Evolutionary conservation across 2,113 vertebrate genomes (phyloP).

Genomic region (Pangasianodon hypophthalmus): DNA sequence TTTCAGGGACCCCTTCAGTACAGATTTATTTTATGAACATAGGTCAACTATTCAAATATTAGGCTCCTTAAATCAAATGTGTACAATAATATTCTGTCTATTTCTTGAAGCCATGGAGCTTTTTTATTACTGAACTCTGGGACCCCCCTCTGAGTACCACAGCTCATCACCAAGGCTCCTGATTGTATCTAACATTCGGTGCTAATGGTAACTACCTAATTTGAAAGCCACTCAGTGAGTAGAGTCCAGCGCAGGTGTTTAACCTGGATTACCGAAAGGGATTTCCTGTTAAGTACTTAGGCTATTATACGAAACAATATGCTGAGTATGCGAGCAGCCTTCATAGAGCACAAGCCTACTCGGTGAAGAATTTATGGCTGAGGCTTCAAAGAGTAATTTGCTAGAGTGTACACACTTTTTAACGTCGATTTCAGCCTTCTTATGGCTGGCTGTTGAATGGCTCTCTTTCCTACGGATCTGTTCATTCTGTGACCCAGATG

Average conservation of each 20-base stretch:
- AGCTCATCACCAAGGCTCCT: not conserved
- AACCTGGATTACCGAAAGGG: not conserved
- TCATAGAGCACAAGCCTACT: not conserved
- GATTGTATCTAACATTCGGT: not conserved
- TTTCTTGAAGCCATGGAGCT: not conserved
- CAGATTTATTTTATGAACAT: not conserved
- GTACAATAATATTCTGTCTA: not conserved
- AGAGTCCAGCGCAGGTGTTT: not conserved
- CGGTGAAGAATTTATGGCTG: not conserved
- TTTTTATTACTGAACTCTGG: not conserved
- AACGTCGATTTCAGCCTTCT: not conserved
- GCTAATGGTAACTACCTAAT: not conserved
- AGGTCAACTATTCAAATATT: not conserved
- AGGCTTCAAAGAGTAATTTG: not conserved
- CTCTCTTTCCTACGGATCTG: not conserved
- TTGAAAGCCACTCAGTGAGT: not conserved
- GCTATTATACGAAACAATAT: not conserved
- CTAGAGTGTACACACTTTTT: too few species aligned
- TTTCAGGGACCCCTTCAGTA: not conserved
- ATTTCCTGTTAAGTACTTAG: not conserved
- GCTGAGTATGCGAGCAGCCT: not conserved
- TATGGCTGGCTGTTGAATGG: not conserved
- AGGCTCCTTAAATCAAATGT: not conserved
- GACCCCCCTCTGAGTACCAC: not conserved
- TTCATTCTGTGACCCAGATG: not conserved